Base-by-base conservation (phyloP, 2,797 vertebrate species). In the Erethizon dorsatum region DNA sequence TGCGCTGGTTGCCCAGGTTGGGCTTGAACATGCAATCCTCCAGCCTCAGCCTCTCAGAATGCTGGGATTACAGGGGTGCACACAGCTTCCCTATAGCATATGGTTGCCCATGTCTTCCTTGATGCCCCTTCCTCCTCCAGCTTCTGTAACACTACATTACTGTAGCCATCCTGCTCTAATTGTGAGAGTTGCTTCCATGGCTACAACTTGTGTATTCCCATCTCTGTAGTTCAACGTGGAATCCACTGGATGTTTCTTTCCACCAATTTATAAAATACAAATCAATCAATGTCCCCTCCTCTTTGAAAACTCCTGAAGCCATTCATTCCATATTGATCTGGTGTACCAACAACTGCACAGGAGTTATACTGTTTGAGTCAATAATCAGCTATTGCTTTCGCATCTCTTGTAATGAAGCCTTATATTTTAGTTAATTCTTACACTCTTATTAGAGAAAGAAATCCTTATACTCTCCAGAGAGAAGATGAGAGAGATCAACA, bases 341-440 rank as follows among this genome's bases (percentile, higher is more conserved):
- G 67, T 75, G 45, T 91, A 52, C 22, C 77, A 88, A 33, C 90
- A 71, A 75, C 52, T 78, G 59, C 41, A 82, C 28, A 56, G 12
- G 54, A 59, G 92, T 96, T 93, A 52, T 50, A 84, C 11, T 56
- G 65, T 50, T 84, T 84, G 94, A 24, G 14, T 41, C 78, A 90
- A 90, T 89, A 87, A 73, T 59, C 37, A 88, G 57, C 73, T 61
- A 73, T 15, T 47, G 9, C 5, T 93, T 22, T 61, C 28, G 54
- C 47, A 88, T 90, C 31, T 65, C 50, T 84, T 90, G 15, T 71
- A 95, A 90, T 50, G 5, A 69, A 94, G 17, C 20, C 57, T 91
- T 90, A 65, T 80, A 75, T 87, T 95, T 94, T 89, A 67, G 61
- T 73, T 91, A 93, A 73, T 85, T 91, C 17, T 88, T 69, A 95